phyloP scores from a whole-genome alignment of 2,113 vertebrate genomes.

The Hypomesus transpacificus region DNA sequence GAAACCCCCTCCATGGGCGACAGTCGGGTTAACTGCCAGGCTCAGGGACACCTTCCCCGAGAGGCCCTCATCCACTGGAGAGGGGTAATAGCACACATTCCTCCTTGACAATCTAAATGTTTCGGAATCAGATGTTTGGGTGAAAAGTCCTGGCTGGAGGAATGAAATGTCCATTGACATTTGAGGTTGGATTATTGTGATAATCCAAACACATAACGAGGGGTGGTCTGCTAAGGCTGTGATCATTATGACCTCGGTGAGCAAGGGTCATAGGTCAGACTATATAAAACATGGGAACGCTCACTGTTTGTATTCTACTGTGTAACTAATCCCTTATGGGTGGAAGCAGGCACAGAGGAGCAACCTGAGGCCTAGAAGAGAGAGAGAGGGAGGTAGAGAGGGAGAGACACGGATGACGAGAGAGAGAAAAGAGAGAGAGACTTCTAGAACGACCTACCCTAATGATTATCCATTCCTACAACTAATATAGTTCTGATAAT shows the following conservation, averaged over 20 bases:
- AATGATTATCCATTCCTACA: neutral
- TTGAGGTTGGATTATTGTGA: too few species aligned
- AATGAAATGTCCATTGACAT: too few species aligned
- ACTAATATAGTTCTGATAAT: too few species aligned
- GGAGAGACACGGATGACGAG: neutral
- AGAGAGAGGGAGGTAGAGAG: neutral
- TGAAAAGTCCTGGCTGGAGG: slow-evolving; percentile 2
- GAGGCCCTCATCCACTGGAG: slow-evolving; percentile 40
- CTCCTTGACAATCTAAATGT: slow-evolving; percentile 12
- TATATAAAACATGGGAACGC: slow-evolving; percentile 46
- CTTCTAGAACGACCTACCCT: neutral
- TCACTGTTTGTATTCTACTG: slow-evolving; percentile 40
- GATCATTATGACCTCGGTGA: slow-evolving; percentile 28
- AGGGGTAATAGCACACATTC: slow-evolving; percentile 18
- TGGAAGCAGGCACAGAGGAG: slow-evolving; percentile 13
- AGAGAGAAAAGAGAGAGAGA: neutral
- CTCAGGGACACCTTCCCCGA: slow-evolving; percentile 39
- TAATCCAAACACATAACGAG: too few species aligned
- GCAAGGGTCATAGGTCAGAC: slow-evolving; percentile 34
- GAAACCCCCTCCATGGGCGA: slow-evolving; percentile 32
- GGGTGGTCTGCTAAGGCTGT: slow-evolving; percentile 43
- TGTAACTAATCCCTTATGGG: slow-evolving; percentile 34
- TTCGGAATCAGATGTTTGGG: slow-evolving; percentile 24
- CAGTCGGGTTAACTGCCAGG: slow-evolving; percentile 46
- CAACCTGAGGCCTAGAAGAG: neutral